Evolutionary conservation across 2,797 vertebrate genomes (phyloP).

Genomic region (Acanthurus lineatus): DNA sequence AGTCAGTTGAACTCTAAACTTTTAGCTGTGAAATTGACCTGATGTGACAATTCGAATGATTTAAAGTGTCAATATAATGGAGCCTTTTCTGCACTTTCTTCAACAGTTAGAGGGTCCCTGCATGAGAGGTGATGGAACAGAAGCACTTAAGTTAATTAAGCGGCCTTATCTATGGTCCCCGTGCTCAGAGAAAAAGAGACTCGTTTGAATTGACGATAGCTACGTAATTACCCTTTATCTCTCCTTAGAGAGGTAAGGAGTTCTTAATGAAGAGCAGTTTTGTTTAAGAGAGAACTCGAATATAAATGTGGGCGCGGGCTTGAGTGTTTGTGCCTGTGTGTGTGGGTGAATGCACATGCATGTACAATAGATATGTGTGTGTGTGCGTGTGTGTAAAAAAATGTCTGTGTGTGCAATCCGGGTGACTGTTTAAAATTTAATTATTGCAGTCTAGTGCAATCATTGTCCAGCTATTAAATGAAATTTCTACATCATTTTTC

Average conservation of each 20-base stretch:
- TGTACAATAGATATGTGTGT: background rate
- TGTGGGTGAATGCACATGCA: background rate
- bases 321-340: conserved; percentile 29
- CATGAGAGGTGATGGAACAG: conserved; percentile 79
- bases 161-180: conserved; percentile 77
- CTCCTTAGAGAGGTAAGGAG: conserved; percentile 66
- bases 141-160: conserved; percentile 85
- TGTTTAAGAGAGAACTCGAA: conserved; percentile 68
- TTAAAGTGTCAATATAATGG: conserved; percentile 69
- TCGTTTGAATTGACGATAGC: conserved; percentile 78
- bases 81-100: conserved; percentile 68
- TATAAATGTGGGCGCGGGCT: conserved; percentile 43
- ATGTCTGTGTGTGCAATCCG: conserved; percentile 13
- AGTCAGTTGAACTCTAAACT: conserved; percentile 61
- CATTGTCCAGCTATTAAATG: conserved; percentile 46
- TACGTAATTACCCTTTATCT: conserved; percentile 82
- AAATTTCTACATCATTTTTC: conserved; percentile 6
- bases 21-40: conserved; percentile 65
- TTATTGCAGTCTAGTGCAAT: conserved; percentile 35
- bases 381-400: background rate
- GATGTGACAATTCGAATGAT: conserved; percentile 73
- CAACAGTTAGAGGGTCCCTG: conserved; percentile 65
- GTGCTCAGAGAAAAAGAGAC: conserved; percentile 67
- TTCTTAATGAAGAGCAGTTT: conserved; percentile 77
- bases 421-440: conserved; percentile 36